Conservation (phyloP, 2,888 invertebrate species). For the Eristalis arbustorum region DNA sequence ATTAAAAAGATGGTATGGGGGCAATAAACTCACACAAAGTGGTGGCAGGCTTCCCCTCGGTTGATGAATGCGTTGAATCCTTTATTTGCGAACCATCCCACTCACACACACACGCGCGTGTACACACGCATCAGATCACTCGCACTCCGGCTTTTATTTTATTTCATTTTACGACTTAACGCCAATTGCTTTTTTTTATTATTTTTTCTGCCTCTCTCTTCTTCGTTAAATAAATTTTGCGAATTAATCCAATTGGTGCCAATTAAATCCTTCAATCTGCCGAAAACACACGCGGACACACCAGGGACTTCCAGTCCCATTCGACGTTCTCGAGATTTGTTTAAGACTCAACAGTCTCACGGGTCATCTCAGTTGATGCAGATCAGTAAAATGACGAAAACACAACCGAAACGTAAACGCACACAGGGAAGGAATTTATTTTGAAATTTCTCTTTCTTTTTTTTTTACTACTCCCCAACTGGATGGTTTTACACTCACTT, state of each 20-base stretch:
- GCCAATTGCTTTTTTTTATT: conserved; percentile 15
- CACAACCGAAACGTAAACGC: no score
- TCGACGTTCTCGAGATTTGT: conserved; percentile 2
- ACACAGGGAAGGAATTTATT: neutral
- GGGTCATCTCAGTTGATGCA: neutral
- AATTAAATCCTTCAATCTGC: conserved; percentile 6
- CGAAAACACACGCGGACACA: neutral
- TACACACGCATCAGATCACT: neutral
- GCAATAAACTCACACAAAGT: conserved; percentile 51
- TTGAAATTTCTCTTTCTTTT: neutral
- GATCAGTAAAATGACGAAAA: neutral
- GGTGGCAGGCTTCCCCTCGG: neutral
- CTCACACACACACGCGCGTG: neutral
- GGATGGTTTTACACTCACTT: neutral
- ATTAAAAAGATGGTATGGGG: neutral
- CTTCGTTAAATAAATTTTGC: neutral
- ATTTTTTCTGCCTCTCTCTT: neutral
- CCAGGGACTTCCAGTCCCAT: neutral
- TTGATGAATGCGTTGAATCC: conserved; percentile 29
- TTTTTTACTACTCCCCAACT: neutral
- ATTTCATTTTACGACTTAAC: conserved; percentile 5
- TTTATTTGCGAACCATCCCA: neutral
- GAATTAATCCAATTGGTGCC: neutral
- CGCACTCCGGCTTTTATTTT: conserved; percentile 5
- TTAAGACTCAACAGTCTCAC: conserved; percentile 1